These are phyloP conservation scores for Psettodes erumei DNA, from an alignment of 2,113 vertebrate genomes.

Conservation along the genomic window DNA sequence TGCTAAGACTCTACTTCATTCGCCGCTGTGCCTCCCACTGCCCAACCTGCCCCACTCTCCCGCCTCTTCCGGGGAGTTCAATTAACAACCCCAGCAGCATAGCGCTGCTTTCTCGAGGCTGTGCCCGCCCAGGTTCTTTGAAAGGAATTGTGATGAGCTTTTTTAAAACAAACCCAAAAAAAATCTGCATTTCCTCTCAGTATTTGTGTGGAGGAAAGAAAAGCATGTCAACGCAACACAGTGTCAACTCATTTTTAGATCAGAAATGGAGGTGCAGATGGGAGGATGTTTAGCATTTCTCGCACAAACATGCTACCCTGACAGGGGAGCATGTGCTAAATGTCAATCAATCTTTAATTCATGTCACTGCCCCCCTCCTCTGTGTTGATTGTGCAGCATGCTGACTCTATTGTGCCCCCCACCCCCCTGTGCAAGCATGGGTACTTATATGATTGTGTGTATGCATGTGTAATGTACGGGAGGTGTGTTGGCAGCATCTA, in stretches of 20 bases:
- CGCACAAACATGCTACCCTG: conserved; percentile 4
- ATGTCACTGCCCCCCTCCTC: conserved; percentile 42
- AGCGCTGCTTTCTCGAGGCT: conserved; percentile 26
- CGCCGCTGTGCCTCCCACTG: background rate
- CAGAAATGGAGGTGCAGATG: background rate
- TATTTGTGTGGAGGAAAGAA: background rate
- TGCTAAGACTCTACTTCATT: conserved; percentile 1
- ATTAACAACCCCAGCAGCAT: conserved; percentile 29
- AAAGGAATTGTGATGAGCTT: background rate
- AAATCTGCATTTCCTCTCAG: background rate
- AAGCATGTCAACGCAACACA: background rate
- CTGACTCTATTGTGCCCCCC: conserved; percentile 7
- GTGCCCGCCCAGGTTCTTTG: conserved; percentile 31
- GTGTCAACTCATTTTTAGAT: background rate
- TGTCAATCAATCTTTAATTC: conserved; percentile 72
- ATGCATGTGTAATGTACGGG: background rate
- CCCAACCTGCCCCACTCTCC: background rate
- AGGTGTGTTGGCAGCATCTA: conserved; percentile 10
- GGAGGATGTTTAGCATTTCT: background rate
- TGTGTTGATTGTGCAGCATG: conserved; percentile 62
- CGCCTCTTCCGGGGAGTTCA: conserved; percentile 35
- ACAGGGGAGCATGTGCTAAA: conserved; percentile 29
- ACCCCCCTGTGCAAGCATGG: background rate
- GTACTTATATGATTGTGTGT: background rate
- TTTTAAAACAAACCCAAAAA: too few relatives aligned